A percentile compares a stretch with the other conserved stretches of the same genome.
Evolutionary conservation across 1,140 invertebrate species (phyloP).

Genomic region (Atta cephalotes): DNA sequence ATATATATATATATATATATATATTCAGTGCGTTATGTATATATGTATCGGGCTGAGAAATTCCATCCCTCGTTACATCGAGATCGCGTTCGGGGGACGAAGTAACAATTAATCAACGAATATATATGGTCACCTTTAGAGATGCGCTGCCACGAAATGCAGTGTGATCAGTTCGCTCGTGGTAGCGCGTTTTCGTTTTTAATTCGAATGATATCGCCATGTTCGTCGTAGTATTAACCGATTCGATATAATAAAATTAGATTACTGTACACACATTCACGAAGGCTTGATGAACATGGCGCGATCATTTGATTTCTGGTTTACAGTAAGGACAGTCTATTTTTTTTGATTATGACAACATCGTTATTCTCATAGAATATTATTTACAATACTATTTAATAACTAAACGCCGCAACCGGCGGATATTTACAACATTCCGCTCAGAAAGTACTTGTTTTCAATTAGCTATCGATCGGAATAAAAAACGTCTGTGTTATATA

Average conservation of each 20-base stretch:
- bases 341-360: slow-evolving; percentile 71
- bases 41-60: slow-evolving; percentile 59
- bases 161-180: slow-evolving; percentile 80
- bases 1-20: slow-evolving; percentile 36
- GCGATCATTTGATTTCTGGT: slow-evolving; percentile 32
- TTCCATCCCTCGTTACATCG: slow-evolving; percentile 69
- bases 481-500: slow-evolving; percentile 53
- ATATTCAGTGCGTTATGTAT: slow-evolving; percentile 52
- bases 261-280: slow-evolving; percentile 63
- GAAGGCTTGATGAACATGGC: slow-evolving; percentile 33
- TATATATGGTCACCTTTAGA: not conserved
- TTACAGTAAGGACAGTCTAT: slow-evolving; percentile 63
- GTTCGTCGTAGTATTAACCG: slow-evolving; percentile 16
- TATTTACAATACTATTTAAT: slow-evolving; percentile 73
- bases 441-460: slow-evolving; percentile 41
- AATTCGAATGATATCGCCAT: slow-evolving; percentile 27
- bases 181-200: slow-evolving; percentile 49
- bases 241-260: slow-evolving; percentile 37
- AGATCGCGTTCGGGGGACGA: slow-evolving; percentile 44
- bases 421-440: slow-evolving; percentile 67
- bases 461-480: slow-evolving; percentile 51
- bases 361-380: slow-evolving; percentile 40
- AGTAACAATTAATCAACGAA: slow-evolving; percentile 57
- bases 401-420: slow-evolving; percentile 17
- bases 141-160: slow-evolving; percentile 72